Percentiles rank a stretch among this genome's conserved stretches.
Evolutionary conservation across 2,797 vertebrate genomes (phyloP).

Genomic region (Crenichthys baileyi): DNA sequence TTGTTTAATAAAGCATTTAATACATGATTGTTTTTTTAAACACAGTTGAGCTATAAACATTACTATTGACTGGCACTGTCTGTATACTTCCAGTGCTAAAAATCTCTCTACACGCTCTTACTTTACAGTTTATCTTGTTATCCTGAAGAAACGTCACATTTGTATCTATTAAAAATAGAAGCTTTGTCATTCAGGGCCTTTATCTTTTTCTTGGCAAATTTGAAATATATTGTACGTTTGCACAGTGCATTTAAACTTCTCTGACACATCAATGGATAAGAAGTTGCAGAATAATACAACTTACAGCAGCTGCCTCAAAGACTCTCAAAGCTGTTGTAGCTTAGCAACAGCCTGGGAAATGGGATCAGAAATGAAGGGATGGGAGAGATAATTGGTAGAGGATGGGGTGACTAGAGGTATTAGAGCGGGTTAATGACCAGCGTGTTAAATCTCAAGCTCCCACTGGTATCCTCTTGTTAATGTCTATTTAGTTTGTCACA

Average conservation of each 20-base stretch:
- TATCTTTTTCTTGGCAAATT: neutral
- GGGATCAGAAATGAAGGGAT: constrained; percentile 32
- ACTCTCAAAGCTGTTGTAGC: constrained; percentile 49
- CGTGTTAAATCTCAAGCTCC: neutral
- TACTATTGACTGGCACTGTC: neutral
- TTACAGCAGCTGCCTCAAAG: constrained; percentile 38
- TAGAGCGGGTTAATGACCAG: constrained; percentile 13
- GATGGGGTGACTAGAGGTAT: neutral
- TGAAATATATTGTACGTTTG: neutral
- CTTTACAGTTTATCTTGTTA: neutral
- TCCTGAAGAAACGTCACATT: neutral
- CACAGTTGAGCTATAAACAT: neutral
- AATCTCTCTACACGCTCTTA: neutral
- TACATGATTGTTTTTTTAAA: neutral
- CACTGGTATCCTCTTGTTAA: neutral
- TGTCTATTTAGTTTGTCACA: neutral
- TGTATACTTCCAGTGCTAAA: neutral
- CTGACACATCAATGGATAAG: constrained; percentile 13
- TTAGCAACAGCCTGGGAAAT: constrained; percentile 66
- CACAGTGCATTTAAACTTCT: neutral
- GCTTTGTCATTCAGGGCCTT: neutral
- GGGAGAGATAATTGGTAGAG: constrained; percentile 18
- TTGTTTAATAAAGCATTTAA: neutral
- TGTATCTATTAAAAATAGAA: neutral
- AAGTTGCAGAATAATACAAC: constrained; percentile 45